phyloP scores from a whole-genome alignment of 2,888 invertebrate species.

The Blastobasis adustella region DNA sequence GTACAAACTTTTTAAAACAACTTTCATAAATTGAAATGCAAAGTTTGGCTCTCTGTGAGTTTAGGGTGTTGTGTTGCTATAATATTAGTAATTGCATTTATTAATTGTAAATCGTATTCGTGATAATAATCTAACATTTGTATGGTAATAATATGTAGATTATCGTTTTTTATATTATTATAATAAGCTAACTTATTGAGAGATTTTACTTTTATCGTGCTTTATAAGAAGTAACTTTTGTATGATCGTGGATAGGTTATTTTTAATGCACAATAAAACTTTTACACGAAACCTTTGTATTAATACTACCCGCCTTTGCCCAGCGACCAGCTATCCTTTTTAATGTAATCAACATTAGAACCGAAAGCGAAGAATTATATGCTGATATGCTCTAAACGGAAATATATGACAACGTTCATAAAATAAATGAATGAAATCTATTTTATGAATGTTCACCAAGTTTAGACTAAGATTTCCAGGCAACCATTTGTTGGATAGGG shows the following conservation, averaged over 20 bases:
- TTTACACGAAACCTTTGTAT: slow-evolving; percentile 30
- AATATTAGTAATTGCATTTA: slow-evolving; percentile 42
- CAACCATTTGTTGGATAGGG: no score
- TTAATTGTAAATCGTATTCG: slow-evolving; percentile 39
- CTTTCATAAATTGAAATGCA: slow-evolving; percentile 29
- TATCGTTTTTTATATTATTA: slow-evolving; percentile 2
- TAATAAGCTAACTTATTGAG: slow-evolving; percentile 37
- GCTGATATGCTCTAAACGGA: no score
- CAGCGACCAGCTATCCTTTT: no score
- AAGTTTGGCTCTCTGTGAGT: slow-evolving; percentile 35
- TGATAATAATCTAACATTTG: slow-evolving; percentile 39
- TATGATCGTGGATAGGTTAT: slow-evolving; percentile 33
- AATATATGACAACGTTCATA: no score
- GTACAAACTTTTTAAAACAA: slow-evolving; percentile 42
- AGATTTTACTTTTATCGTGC: slow-evolving; percentile 28
- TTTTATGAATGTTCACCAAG: no score
- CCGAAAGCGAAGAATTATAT: no score
- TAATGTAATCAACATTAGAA: no score
- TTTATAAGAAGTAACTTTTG: slow-evolving; percentile 14
- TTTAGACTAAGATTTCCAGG: no score
- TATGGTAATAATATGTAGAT: slow-evolving; percentile 5
- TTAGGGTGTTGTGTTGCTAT: slow-evolving; percentile 19
- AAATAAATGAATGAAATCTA: no score
- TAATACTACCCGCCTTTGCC: neutral
- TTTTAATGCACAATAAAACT: slow-evolving; percentile 53